A percentile compares a stretch with the other conserved stretches of the same genome.
phyloP scores from a whole-genome alignment of 2,888 invertebrate genomes.

The Cantharis rufa region DNA sequence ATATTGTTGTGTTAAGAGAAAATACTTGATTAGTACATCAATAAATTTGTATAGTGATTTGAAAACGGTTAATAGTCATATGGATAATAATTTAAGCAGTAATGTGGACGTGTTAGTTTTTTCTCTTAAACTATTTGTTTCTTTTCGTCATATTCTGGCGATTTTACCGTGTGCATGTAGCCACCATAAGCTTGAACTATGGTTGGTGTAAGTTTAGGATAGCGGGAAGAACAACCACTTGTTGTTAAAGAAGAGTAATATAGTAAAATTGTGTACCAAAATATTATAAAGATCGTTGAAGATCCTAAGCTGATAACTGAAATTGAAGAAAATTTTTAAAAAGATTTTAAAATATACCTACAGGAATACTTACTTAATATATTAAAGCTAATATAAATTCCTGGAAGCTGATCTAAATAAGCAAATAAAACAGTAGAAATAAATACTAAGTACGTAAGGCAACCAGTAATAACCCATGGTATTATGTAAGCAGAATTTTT shows the following conservation, averaged over 20 bases:
- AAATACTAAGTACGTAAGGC: slow-evolving; percentile 35
- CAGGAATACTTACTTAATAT: slow-evolving; percentile 24
- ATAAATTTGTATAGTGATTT: neutral
- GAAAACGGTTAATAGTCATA: neutral
- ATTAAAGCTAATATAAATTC: slow-evolving; percentile 36
- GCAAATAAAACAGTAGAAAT: slow-evolving; percentile 35
- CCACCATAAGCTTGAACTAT: slow-evolving; percentile 43
- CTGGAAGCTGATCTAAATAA: slow-evolving; percentile 37
- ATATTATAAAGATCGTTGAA: slow-evolving; percentile 35
- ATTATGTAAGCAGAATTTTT: slow-evolving; percentile 39
- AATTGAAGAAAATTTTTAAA: slow-evolving; percentile 5
- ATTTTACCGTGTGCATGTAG: slow-evolving; percentile 40
- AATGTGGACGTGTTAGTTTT: neutral
- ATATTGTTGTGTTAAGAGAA: neutral
- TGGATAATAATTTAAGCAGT: neutral
- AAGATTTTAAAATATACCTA: neutral
- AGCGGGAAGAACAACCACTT: slow-evolving; percentile 31
- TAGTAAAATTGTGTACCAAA: slow-evolving; percentile 40
- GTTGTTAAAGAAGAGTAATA: slow-evolving; percentile 37
- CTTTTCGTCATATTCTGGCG: slow-evolving; percentile 17
- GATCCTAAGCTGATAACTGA: slow-evolving; percentile 35
- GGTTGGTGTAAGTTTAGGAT: slow-evolving; percentile 32
- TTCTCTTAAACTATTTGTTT: slow-evolving; percentile 23
- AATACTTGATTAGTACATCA: neutral
- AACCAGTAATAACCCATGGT: slow-evolving; percentile 42